These are phyloP conservation scores for Nibea albiflora DNA, from an alignment of 2,113 vertebrate genomes.

Conservation along the genomic window DNA sequence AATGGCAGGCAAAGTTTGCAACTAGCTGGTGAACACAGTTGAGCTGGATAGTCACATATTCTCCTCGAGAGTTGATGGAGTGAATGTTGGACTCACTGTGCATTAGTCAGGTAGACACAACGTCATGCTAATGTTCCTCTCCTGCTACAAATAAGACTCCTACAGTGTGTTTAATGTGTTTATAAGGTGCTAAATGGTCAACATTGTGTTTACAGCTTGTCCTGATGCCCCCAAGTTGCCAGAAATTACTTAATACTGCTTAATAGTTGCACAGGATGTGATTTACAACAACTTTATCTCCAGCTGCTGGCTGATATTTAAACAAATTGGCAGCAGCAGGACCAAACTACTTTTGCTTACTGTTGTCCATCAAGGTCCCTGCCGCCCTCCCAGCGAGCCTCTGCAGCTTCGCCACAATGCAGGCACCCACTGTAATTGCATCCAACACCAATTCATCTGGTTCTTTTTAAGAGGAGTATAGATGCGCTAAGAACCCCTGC, in stretches of 20 bases:
- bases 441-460: constrained; percentile 71
- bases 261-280: constrained; percentile 15
- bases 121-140: too few species aligned
- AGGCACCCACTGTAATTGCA: constrained; percentile 62
- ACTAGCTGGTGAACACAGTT: background rate
- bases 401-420: constrained; percentile 46
- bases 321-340: constrained; percentile 25
- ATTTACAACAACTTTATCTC: constrained; percentile 33
- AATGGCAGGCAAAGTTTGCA: background rate
- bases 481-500: constrained; percentile 68
- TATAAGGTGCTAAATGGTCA: background rate
- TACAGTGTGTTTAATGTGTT: background rate
- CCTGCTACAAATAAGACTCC: too few species aligned
- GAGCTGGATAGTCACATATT: too few species aligned
- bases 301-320: constrained; percentile 40
- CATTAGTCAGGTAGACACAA: too few species aligned
- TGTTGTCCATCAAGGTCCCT: constrained; percentile 44
- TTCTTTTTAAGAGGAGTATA: constrained; percentile 69
- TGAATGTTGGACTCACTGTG: too few species aligned
- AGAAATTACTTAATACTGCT: background rate
- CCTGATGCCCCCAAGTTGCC: too few species aligned
- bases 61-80: too few species aligned
- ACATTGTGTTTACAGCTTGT: too few species aligned
- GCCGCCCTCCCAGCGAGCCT: constrained; percentile 32
- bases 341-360: constrained; percentile 11